phyloP scores from a whole-genome alignment of 1,140 invertebrate genomes.

The Drosophila parabipectinata region DNA sequence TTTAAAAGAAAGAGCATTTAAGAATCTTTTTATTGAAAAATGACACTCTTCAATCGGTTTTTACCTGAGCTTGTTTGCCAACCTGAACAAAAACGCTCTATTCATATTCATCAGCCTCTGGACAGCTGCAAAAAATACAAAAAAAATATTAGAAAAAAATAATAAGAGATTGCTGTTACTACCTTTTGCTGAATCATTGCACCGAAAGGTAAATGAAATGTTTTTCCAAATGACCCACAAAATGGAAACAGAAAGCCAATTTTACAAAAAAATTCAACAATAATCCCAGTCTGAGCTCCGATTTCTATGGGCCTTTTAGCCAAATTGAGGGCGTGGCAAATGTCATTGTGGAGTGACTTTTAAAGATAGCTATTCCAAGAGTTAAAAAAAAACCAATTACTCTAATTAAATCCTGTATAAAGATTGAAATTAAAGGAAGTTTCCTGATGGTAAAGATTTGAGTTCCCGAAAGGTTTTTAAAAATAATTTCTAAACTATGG shows the following conservation, averaged over 20 bases:
- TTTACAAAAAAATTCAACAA: conserved; percentile 2
- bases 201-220: conserved; percentile 4
- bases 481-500: no score
- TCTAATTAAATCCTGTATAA: conserved; percentile 15
- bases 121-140: conserved; percentile 46
- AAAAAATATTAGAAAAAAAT: background rate
- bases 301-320: conserved; percentile 22
- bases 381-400: conserved; percentile 14
- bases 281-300: conserved; percentile 28
- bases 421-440: background rate
- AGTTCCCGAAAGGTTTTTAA: background rate
- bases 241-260: background rate
- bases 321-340: conserved; percentile 46
- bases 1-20: background rate
- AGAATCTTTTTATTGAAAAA: background rate
- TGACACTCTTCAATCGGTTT: conserved; percentile 11
- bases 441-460: background rate
- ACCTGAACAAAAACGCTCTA: conserved; percentile 33
- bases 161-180: conserved; percentile 22
- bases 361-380: background rate
- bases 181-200: conserved; percentile 40
- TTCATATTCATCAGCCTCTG: conserved; percentile 43
- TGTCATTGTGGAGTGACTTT: conserved; percentile 32
- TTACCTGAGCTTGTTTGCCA: conserved; percentile 43
- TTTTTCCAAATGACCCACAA: conserved; percentile 1